Evolutionary conservation across 2,888 invertebrate species (phyloP).

Genomic region (Catocala nupta): DNA sequence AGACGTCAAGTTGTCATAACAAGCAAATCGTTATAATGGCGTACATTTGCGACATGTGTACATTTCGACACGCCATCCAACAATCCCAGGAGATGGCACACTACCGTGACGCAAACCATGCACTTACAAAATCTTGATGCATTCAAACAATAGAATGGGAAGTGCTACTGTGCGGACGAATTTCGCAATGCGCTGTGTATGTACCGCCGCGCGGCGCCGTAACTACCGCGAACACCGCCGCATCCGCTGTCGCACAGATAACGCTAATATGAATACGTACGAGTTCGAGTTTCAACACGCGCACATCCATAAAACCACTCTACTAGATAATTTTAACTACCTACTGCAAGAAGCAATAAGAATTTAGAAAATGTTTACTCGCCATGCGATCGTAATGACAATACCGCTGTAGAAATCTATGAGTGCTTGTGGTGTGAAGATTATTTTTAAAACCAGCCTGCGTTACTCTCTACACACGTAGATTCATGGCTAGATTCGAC

Average conservation of each 20-base stretch:
- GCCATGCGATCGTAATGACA: too few species aligned
- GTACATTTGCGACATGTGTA: slow-evolving; percentile 38
- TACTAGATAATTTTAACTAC: slow-evolving; percentile 29
- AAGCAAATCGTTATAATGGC: slow-evolving; percentile 13
- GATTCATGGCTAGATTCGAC: too few species aligned
- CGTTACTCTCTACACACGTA: too few species aligned
- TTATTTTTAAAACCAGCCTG: too few species aligned
- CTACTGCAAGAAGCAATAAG: slow-evolving; percentile 30
- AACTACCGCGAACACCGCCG: slow-evolving; percentile 47
- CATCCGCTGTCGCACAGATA: slow-evolving; percentile 60
- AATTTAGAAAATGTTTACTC: slow-evolving; percentile 33
- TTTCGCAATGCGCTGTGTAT: slow-evolving; percentile 64
- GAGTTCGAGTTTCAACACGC: slow-evolving; percentile 23
- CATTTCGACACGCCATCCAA: slow-evolving; percentile 44
- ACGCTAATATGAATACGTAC: slow-evolving; percentile 44
- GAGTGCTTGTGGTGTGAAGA: too few species aligned
- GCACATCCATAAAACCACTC: slow-evolving; percentile 20
- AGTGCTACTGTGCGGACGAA: slow-evolving; percentile 64
- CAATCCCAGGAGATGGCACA: slow-evolving; percentile 65
- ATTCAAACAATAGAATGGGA: slow-evolving; percentile 76
- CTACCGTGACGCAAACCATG: slow-evolving; percentile 65
- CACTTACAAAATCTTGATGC: slow-evolving; percentile 71
- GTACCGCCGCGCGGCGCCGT: slow-evolving; percentile 24
- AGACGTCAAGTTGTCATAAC: neutral
- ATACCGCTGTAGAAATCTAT: too few species aligned